Base-by-base conservation (phyloP, 2,797 vertebrate species). In the Ficedula albicollis region DNA sequence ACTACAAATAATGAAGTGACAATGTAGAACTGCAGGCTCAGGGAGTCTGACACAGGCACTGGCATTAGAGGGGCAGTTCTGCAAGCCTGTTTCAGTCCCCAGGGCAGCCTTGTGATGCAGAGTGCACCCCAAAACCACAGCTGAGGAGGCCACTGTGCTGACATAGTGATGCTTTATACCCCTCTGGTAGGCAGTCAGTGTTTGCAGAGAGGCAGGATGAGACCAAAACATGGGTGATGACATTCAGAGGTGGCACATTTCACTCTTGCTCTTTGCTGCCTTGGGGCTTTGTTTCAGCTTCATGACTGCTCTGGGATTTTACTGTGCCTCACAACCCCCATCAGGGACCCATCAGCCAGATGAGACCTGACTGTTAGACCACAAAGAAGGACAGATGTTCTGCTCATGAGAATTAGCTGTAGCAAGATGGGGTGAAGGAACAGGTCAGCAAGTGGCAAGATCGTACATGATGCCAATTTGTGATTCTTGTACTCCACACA, bases 141-240 rank as follows among this genome's bases (percentile, higher is more conserved):
- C 11, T 49, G 67, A 87, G 66, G 41, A 81, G 29, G 36, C 13
- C 26, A 44, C 22, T 11, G 18, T 46, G 44, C 27, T 34, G 30
- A 26, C 5, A 43, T 5, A 0, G 0, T 17, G 19, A 29, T 17
- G 3, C 19, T 63, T 72, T 29, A 22, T 8, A 34, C 0, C 9
- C 20, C 3, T 79, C 36, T 51, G 15, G 27, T 15, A 55, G 18
- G 36, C 38, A 73, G 20, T 1, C 23, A 0, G 9, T 8, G 9
- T 21, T 44, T 34, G n/a, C 48, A 20, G 54, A 56, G 58, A 46
- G 76, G 20, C 22, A 72, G 26, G 44, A 12, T 18, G 39, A 52
- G 22, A 7, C 25, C 58, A 55, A 20, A 9, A 25, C 30, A 38
- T 1, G 2, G 11, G 11, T 1, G 7, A 59, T 17, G 36, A 25